Base-by-base conservation (phyloP, 2,888 invertebrate species). In the Thera britannica region DNA sequence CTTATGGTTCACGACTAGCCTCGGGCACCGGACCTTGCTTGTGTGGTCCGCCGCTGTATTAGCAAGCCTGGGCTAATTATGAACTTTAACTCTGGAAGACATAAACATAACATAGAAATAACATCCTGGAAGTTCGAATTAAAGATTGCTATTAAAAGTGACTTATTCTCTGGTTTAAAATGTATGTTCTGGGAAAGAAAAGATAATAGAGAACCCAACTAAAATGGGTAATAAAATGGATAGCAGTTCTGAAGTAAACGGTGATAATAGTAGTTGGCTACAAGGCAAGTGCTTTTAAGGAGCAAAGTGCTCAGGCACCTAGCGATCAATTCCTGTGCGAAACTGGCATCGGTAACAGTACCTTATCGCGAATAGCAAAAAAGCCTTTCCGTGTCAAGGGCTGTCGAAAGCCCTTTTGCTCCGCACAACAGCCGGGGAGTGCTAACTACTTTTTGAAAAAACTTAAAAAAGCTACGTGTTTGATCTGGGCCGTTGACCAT, bases 361-460 rank as follows among this genome's bases (percentile, higher is more conserved):
- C 79, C 90, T 90, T 90, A 90, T 90, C 89, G 88, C 80, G 79
- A 85, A 83, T 74, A 78, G 87, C 87, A 92, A 92, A 92, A 91
- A 92, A 90, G 90, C 88, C 84, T 92, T 93, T 91, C 84, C 89
- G 80, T 92, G 92, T 93, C 88, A 89, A 93, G 88, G 80, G 89
- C 83, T 84, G 86, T 88, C 87, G 91, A 88, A 86, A 84, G 86
- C 83, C 78, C 83, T 85, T 90, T 92, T 92, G 91, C 92, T 89
- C 88, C 80, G 63, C 66, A 60, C 57, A 49, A 57, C 52, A 48
- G 67, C 70, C 74, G 72, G 74, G 74, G 76, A 75, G 70, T 74
- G 71, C 72, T 70, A 77, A 73, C 75, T 71, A 68, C 75, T 73
- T 73, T 67, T 71, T 49, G 61, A 64, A 69, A 70, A 61, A 64